Base-by-base conservation (phyloP, 1,140 invertebrate genomes). In the Medauroidea extradentata region DNA sequence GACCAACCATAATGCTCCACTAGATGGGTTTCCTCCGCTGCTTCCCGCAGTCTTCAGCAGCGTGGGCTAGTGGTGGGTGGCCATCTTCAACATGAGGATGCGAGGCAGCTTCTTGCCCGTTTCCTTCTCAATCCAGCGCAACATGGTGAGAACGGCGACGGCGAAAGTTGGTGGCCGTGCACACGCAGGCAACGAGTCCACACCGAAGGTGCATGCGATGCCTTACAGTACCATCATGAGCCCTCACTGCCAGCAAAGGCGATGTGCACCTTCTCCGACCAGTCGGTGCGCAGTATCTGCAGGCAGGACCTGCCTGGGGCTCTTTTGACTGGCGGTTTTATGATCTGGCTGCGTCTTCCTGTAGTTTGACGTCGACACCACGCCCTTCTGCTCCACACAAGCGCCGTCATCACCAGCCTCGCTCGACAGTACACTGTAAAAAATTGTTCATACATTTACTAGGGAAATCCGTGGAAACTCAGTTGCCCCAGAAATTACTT, bases 301-400 rank as follows among this genome's bases (percentile, higher is more conserved):
- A 75, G 69, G 3, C 73, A 70, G 52, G 73, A 75, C 44, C 73
- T 62, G 29, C 74, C 74, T 57, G 72, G 71, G 59, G 77, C 67
- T 74, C 75, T 76, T 42, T 68, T 69, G 1, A 75, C 72, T 21
- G 71, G 67, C 7, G 75, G 75, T 16, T 71, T 67, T 48, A 18
- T 62, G 51, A 9, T 61, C 50, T 25, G 65, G 48, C 5, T 58
- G 61, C 0, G 72, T 68, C 64, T 74, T 72, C 9, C 75, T 59
- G 63, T 76, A 77, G 61, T 77, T 75, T 59, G 73, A 76, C 14
- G 75, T 73, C 2, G 76, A 66, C n/a, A 74, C 60, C 21, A 67
- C 66, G 7, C 71, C 73, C 62, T 76, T 76, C 56, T 74, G 67
- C 57, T 77, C 75, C 14, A 76, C 65, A 75, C 75, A 77, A 13